Evolutionary conservation across 2,797 vertebrate species (phyloP).

Genomic region (Lates japonicus): DNA sequence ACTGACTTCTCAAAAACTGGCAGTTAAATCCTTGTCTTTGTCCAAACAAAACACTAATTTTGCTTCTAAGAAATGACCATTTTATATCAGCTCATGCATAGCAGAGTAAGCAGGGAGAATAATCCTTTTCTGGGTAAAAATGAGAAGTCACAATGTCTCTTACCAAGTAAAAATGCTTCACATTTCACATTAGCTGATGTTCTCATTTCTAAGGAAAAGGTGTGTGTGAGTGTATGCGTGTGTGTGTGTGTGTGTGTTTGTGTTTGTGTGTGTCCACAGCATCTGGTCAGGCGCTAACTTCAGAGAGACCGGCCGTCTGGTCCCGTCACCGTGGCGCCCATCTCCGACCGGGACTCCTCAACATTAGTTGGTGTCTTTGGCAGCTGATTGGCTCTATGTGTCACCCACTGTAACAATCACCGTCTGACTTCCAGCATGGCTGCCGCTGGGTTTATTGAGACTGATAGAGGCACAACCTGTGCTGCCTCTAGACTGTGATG

Average conservation of each 20-base stretch:
- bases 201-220: no score
- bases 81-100: background rate
- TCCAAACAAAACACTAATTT: slow-evolving; percentile 28
- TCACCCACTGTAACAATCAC: slow-evolving; percentile 66
- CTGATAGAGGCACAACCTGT: slow-evolving; percentile 45
- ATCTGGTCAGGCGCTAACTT: slow-evolving; percentile 74
- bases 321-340: slow-evolving; percentile 52
- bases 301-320: slow-evolving; percentile 75
- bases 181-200: no score
- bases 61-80: background rate
- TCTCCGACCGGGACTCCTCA: slow-evolving; percentile 39
- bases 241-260: background rate
- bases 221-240: no score
- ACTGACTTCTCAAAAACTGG: slow-evolving; percentile 41
- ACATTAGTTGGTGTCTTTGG: slow-evolving; percentile 41
- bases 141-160: background rate
- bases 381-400: slow-evolving; percentile 70
- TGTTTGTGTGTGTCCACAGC: slow-evolving; percentile 43
- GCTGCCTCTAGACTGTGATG: slow-evolving; percentile 14
- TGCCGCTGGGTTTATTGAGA: slow-evolving; percentile 46
- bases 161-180: background rate
- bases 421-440: slow-evolving; percentile 54
- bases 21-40: slow-evolving; percentile 20
- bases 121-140: background rate
- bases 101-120: background rate